phyloP scores from a whole-genome alignment of 2,113 vertebrate genomes.

The Benitochromis conjunctus region DNA sequence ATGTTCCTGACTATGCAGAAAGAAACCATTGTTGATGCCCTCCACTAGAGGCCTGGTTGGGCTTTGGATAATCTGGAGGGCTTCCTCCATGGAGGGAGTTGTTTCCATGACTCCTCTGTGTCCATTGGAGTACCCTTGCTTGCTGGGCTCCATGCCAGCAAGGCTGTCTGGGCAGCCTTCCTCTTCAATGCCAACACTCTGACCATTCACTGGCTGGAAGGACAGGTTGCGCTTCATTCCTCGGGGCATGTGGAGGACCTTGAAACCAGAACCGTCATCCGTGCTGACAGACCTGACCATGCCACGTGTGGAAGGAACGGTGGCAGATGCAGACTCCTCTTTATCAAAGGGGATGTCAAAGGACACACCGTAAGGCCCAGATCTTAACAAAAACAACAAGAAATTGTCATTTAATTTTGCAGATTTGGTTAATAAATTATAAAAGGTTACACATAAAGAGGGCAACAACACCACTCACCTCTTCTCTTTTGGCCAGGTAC shows the following conservation, averaged over 20 bases:
- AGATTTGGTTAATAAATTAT: background rate
- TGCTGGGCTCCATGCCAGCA: constrained; percentile 43
- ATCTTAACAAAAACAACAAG: constrained; percentile 68
- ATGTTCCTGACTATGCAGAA: constrained; percentile 83
- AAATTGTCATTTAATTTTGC: background rate
- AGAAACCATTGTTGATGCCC: constrained; percentile 86
- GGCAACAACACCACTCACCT: constrained; percentile 64
- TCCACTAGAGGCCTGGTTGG: constrained; percentile 75
- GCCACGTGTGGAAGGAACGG: constrained; percentile 68
- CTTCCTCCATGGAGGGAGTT: constrained; percentile 87
- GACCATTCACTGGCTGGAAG: constrained; percentile 87
- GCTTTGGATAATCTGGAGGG: constrained; percentile 89
- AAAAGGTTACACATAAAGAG: background rate
- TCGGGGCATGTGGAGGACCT: constrained; percentile 74
- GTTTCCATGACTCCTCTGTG: constrained; percentile 73
- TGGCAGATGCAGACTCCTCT: constrained; percentile 70
- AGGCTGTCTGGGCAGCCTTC: constrained; percentile 73
- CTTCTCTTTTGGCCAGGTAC: constrained; percentile 98
- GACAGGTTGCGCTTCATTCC: constrained; percentile 85
- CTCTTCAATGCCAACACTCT: constrained; percentile 84
- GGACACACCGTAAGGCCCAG: constrained; percentile 91
- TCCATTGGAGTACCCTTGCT: constrained; percentile 44
- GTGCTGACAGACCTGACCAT: constrained; percentile 91
- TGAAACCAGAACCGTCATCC: constrained; percentile 87
- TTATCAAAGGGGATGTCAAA: constrained; percentile 97